phyloP scores from a whole-genome alignment of 2,797 vertebrate genomes.

The Cryptoprocta ferox region DNA sequence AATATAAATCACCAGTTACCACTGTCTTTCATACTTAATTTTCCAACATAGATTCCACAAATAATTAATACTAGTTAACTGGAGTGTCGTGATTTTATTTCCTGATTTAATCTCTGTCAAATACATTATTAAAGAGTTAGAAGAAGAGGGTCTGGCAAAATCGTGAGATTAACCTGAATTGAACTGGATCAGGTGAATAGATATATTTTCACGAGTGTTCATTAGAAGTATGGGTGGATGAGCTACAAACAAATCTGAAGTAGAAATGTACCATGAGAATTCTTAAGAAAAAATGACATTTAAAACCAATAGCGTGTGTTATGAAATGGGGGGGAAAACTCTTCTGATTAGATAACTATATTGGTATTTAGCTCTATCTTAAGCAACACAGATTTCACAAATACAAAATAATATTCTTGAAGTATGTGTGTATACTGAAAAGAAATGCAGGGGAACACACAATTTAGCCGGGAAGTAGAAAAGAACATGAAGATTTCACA shows the following conservation, averaged over 20 bases:
- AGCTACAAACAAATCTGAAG: background rate
- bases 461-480: background rate
- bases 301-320: background rate
- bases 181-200: background rate
- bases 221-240: background rate
- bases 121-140: background rate
- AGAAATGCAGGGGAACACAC: background rate
- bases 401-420: background rate
- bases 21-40: background rate
- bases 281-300: background rate
- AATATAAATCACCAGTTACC: background rate
- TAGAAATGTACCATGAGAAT: background rate
- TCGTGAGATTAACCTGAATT: background rate
- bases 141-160: background rate
- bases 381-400: conserved; percentile 12
- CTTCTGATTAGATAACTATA: background rate
- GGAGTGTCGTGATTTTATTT: background rate
- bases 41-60: conserved; percentile 30
- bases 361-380: background rate
- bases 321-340: background rate
- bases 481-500: background rate
- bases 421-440: background rate
- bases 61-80: conserved; percentile 3
- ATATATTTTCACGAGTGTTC: background rate
- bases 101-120: conserved; percentile 7